Evolutionary conservation across 2,888 invertebrate species (phyloP), one percentile per base, ranked within the genome.

Genomic region (Crepidodera aurea): DNA sequence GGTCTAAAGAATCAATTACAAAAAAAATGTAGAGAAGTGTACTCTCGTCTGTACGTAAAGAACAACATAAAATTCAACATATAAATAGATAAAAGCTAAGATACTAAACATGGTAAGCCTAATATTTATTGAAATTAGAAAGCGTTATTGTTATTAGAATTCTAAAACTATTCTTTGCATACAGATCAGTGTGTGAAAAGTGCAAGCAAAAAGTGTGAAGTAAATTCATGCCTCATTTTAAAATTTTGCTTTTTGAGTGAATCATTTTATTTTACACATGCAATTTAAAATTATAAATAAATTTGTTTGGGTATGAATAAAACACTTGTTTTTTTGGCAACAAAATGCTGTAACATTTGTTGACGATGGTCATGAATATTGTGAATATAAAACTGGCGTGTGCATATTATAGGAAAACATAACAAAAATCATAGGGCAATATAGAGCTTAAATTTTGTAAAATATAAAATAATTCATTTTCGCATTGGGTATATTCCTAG

Each of bases 141-240:
- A 71, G 68, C 70, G 67, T 58, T 51, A 48, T 53, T 15, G 50
- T 65, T 63, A 67, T 50, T 61, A 44, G 19, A 34, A 18, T 8
- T 40, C 46, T 57, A 48, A 65, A 66, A 59, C 56, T 55, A 75
- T 77, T 77, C 76, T 77, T 76, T 74, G 73, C 77, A 77, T 76
- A 77, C 75, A 76, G 77, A 76, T 69, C 62, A 65, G 40, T 57
- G 46, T 57, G 63, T 57, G 42, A 62, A 69, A 63, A 70, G 72
- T 72, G 73, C 75, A 74, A 75, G 76, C 74, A 66, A 69, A 68
- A 34, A 56, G 60, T 67, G 59, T 46, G 29, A 57, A 34, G 40
- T 48, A 50, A 34, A 34, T 55, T 73, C 77, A 77, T 77, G 77
- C 77, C 77, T 74, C 77, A 77, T 75, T 77, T 76, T 75, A 77